Evolutionary conservation across 2,888 invertebrate species (phyloP).

Genomic region (Minunthozetes semirufus): DNA sequence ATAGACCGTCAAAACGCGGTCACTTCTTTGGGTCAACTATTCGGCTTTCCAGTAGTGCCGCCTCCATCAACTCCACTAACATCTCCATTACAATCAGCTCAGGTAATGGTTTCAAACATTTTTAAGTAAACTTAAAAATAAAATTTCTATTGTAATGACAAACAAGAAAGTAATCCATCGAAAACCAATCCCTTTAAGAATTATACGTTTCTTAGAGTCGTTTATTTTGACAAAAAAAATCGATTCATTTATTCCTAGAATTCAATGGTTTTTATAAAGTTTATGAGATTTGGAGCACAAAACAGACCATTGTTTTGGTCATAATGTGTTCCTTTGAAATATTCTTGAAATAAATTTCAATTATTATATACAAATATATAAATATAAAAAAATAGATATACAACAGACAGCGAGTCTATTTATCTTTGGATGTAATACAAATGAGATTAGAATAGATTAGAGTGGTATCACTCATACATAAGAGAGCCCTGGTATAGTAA

Average conservation of each 20-base stretch:
- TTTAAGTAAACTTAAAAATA: too few relatives aligned
- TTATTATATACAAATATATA: not conserved
- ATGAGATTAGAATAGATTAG: slow-evolving; percentile 11
- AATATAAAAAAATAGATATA: not conserved
- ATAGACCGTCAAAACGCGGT: slow-evolving; percentile 12
- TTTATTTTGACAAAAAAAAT: too few relatives aligned
- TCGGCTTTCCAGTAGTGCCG: slow-evolving; percentile 15
- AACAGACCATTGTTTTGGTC: too few relatives aligned
- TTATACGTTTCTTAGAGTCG: too few relatives aligned
- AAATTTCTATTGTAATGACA: not conserved
- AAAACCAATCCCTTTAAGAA: too few relatives aligned
- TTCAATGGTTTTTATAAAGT: too few relatives aligned
- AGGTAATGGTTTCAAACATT: not conserved
- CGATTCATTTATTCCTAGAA: too few relatives aligned
- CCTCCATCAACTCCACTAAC: not conserved
- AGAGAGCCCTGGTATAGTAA: not conserved
- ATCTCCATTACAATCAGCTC: slow-evolving; percentile 2
- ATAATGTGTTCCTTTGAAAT: not conserved
- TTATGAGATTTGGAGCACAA: too few relatives aligned
- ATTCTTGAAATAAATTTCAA: not conserved
- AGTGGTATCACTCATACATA: not conserved
- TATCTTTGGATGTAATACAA: not conserved
- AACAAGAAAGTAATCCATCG: not conserved
- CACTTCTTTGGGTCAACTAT: slow-evolving; percentile 13
- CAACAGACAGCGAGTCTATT: not conserved